A percentile compares a stretch with the other conserved stretches of the same genome.
These are phyloP conservation scores for Sebastes trivittatus DNA, from an alignment of 2,797 vertebrate genomes.

Conservation along the genomic window DNA sequence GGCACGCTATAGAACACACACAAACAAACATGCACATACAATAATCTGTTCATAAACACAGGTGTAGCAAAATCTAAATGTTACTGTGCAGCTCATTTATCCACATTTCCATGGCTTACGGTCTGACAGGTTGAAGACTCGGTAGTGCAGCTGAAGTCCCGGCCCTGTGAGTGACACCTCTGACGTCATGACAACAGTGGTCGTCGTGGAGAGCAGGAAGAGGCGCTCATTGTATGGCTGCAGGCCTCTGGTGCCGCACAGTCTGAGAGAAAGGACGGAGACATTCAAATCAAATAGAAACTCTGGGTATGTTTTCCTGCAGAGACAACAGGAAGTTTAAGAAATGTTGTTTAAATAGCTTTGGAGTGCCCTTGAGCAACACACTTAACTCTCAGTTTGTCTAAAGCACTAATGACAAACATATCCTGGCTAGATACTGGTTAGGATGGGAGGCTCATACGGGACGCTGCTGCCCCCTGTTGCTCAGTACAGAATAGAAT, in stretches of 20 bases:
- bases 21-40: background rate
- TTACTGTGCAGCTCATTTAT: background rate
- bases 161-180: constrained; percentile 91
- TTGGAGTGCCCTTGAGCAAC: no score
- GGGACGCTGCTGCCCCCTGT: constrained; percentile 37
- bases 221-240: constrained; percentile 89
- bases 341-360: no score
- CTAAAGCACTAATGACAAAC: background rate
- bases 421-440: background rate
- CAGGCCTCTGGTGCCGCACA: constrained; percentile 88
- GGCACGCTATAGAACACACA: constrained; percentile 85
- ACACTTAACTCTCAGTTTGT: no score
- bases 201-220: constrained; percentile 71
- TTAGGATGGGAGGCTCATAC: no score
- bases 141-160: constrained; percentile 87
- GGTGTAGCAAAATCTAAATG: background rate
- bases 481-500: background rate
- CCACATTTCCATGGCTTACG: constrained; percentile 77
- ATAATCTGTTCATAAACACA: background rate
- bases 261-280: constrained; percentile 67
- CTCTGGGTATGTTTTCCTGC: background rate
- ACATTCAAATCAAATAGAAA: background rate
- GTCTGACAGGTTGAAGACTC: constrained; percentile 90
- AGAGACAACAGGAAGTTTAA: no score
- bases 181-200: constrained; percentile 88